Evolutionary conservation across 2,113 vertebrate genomes (phyloP), one percentile per base, ranked within the genome.

Genomic region (Coreoperca whiteheadi): DNA sequence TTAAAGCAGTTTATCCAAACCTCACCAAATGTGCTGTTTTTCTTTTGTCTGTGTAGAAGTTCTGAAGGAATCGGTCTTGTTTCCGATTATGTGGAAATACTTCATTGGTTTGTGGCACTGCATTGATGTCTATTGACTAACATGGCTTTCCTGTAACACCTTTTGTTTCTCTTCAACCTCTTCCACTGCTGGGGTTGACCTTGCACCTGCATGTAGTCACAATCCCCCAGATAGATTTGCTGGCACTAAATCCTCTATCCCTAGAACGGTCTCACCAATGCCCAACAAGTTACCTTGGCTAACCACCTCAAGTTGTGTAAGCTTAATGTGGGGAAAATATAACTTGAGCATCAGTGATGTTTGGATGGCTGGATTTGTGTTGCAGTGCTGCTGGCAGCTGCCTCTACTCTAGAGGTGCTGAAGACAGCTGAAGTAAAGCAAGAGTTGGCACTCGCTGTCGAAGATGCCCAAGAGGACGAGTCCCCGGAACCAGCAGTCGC

Each of bases 321-420:
- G 16, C 76, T 74, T 4, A 63, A 78, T 77, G 25, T 78, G 37
- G 15, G 32, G 6, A 50, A 79, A 75, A 28, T 78, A 28, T 74
- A 53, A 57, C 56, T 67, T 73, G 53, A 76, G 53, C 66, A 64
- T 88, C 73, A 90, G 80, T 92, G 88, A 94, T 87, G 25, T 87
- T 75, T 88, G 85, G 92, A 76, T 90, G 87, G 85, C 81, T 94
- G 82, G 81, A 78, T 94, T 95, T 95, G 83, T 95, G 85, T 96
- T 96, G 75, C 94, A 96, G 95, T 88, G 79, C 25, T 88, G 63
- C 68, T 93, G 85, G 84, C 88, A 65, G 91, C 88, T 68, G 90
- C 91, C 51, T 92, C 94, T 68, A 16, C 53, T 15, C 4, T 78
- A 66, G 84, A 88, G 18, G 69, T 65, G 67, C 68, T 11, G 70